Conservation (phyloP, 2,113 vertebrate species). For the Cepphus grylle region DNA sequence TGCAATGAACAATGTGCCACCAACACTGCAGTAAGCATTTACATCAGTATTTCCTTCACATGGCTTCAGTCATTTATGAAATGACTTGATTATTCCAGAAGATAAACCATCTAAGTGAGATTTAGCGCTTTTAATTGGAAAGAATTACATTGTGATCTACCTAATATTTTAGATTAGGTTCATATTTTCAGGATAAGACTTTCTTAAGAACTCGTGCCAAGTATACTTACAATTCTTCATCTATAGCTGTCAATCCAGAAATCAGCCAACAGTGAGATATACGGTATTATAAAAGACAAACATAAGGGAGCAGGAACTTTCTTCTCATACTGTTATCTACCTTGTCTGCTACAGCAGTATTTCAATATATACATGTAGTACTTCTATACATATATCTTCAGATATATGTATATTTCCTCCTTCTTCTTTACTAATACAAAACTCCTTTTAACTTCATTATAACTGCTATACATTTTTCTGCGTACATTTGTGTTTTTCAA, state of each 20-base stretch:
- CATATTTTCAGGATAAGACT: background rate
- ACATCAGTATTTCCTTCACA: background rate
- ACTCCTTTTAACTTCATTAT: background rate
- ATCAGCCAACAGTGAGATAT: background rate
- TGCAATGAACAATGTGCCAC: too few relatives aligned
- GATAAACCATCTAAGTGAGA: background rate
- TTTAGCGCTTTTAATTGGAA: background rate
- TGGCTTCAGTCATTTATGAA: background rate
- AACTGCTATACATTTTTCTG: background rate
- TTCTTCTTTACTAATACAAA: background rate
- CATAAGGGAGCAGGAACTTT: background rate
- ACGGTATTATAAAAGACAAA: background rate
- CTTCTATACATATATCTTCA: background rate
- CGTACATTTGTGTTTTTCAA: background rate
- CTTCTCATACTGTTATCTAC: background rate
- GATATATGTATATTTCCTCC: background rate
- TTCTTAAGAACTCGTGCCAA: background rate
- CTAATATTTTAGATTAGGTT: background rate
- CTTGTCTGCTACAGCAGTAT: background rate
- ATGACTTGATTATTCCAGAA: background rate
- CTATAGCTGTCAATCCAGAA: background rate
- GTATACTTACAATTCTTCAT: background rate
- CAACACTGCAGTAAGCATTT: background rate
- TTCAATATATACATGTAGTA: background rate
- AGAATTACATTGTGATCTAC: background rate